A percentile compares a stretch with the other conserved stretches of the same genome.
These are phyloP conservation scores for Eristalinus sepulchralis DNA, from an alignment of 2,888 invertebrate species.

Conservation along the genomic window DNA sequence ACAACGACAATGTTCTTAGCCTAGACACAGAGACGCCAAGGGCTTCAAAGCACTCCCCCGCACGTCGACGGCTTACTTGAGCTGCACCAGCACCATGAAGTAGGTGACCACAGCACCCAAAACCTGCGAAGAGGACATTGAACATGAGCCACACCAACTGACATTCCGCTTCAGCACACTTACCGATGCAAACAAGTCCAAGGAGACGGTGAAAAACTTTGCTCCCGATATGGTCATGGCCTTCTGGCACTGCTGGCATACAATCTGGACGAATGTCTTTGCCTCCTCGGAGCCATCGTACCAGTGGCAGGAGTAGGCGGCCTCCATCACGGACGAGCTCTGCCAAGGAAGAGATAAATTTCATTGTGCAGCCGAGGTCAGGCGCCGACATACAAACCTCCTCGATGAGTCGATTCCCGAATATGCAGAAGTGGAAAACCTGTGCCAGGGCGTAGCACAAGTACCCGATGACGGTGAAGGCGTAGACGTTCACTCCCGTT, in stretches of 20 bases:
- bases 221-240: slow-evolving; percentile 94
- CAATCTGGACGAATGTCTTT: slow-evolving; percentile 94
- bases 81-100: slow-evolving; percentile 95
- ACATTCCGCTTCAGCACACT: slow-evolving; percentile 77
- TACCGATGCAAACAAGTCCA: slow-evolving; percentile 94
- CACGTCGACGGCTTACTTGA: slow-evolving; percentile 83
- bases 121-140: slow-evolving; percentile 82
- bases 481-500: slow-evolving; percentile 88
- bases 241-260: slow-evolving; percentile 94
- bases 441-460: slow-evolving; percentile 90
- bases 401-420: slow-evolving; percentile 92
- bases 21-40: not conserved
- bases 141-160: not conserved
- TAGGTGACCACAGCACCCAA: slow-evolving; percentile 93
- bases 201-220: slow-evolving; percentile 93
- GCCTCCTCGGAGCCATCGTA: slow-evolving; percentile 95
- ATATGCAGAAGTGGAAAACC: slow-evolving; percentile 93
- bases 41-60: not conserved
- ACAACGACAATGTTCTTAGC: not conserved
- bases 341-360: slow-evolving; percentile 77
- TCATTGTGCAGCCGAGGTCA: not conserved
- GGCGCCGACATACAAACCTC: slow-evolving; percentile 83
- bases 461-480: slow-evolving; percentile 90
- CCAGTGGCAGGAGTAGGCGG: slow-evolving; percentile 95
- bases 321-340: slow-evolving; percentile 96